Evolutionary conservation across 2,113 vertebrate species (phyloP).

Genomic region (Paratilapia polleni): DNA sequence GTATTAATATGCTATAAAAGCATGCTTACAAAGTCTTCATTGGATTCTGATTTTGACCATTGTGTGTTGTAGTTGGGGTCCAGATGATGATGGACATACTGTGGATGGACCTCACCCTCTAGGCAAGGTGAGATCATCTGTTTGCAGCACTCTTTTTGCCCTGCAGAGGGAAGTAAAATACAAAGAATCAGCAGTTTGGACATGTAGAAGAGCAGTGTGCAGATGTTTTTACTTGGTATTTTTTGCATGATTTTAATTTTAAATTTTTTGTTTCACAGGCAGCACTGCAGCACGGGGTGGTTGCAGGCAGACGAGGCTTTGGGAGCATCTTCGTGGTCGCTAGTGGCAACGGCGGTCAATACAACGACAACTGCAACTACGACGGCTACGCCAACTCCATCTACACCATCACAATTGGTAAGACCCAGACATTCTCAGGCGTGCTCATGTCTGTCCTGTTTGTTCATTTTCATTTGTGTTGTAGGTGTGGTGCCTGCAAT

Average conservation of each 20-base stretch:
- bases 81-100: constrained; percentile 95
- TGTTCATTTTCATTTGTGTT: background rate
- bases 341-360: constrained; percentile 95
- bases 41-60: background rate
- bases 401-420: constrained; percentile 97
- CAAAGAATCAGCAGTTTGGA: background rate
- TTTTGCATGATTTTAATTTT: background rate
- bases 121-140: constrained; percentile 85
- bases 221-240: background rate
- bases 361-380: constrained; percentile 96
- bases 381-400: constrained; percentile 98
- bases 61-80: constrained; percentile 89
- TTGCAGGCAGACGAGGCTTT: constrained; percentile 91
- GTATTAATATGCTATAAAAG: background rate
- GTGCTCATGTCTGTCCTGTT: background rate
- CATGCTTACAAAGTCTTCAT: background rate
- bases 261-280: constrained; percentile 81
- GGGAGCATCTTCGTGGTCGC: constrained; percentile 98
- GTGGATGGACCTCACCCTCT: constrained; percentile 97
- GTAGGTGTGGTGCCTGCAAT: background rate
- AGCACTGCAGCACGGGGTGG: constrained; percentile 94
- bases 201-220: background rate
- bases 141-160: background rate
- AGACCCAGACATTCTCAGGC: background rate
- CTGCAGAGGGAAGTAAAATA: constrained; percentile 66